Conservation (phyloP, 2,888 invertebrate genomes). For the Ceraclea dissimilis region DNA sequence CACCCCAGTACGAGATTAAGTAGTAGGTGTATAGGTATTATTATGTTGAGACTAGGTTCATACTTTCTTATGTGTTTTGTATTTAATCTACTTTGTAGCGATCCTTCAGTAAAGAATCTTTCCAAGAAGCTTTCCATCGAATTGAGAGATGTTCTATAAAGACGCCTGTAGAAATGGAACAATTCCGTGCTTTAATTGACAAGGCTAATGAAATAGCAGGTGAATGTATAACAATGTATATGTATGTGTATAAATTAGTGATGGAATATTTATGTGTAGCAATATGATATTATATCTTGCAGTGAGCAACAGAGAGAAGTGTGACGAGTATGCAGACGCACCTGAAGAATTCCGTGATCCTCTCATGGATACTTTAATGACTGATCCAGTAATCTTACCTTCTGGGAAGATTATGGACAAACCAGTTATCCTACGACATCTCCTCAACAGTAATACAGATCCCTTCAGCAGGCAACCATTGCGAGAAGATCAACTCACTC, state of each 20-base stretch:
- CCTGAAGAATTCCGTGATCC: slow-evolving; percentile 97
- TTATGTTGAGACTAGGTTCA: too few species aligned
- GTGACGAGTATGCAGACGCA: slow-evolving; percentile 90
- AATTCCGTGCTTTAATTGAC: slow-evolving; percentile 69
- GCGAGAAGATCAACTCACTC: slow-evolving; percentile 85
- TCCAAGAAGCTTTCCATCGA: slow-evolving; percentile 81
- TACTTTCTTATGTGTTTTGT: too few species aligned
- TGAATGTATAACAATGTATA: slow-evolving; percentile 26
- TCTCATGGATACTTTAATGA: slow-evolving; percentile 95
- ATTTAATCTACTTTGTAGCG: slow-evolving; percentile 68
- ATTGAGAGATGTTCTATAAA: slow-evolving; percentile 80
- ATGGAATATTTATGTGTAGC: background rate
- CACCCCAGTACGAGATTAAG: too few species aligned
- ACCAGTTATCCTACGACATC: slow-evolving; percentile 84
- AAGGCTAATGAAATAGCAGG: slow-evolving; percentile 70
- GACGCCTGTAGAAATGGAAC: slow-evolving; percentile 74
- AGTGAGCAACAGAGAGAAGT: slow-evolving; percentile 76
- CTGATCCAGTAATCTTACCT: slow-evolving; percentile 87
- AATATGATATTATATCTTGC: slow-evolving; percentile 25
- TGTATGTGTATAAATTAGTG: background rate
- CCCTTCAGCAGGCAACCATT: slow-evolving; percentile 96
- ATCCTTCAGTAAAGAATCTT: slow-evolving; percentile 87
- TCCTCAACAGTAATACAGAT: slow-evolving; percentile 93
- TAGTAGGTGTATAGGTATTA: too few species aligned
- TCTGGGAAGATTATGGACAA: slow-evolving; percentile 92